These are phyloP conservation scores for Sminthurinus aureus DNA, from an alignment of 2,888 invertebrate species.

Conservation along the genomic window DNA sequence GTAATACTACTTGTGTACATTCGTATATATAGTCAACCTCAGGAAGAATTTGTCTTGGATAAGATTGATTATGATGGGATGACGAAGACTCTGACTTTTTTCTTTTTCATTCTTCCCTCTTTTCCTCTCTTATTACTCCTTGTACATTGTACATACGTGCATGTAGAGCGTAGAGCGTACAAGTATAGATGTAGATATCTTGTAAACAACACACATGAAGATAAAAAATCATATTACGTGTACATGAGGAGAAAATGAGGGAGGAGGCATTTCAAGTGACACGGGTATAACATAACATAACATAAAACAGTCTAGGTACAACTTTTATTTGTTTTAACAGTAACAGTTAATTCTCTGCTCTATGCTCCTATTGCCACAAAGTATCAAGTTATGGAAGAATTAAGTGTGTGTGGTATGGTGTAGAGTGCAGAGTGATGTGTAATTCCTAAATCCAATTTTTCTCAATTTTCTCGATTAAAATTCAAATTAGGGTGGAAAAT, in stretches of 20 bases:
- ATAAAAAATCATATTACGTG: too few relatives aligned
- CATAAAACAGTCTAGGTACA: neutral
- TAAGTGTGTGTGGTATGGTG: too few relatives aligned
- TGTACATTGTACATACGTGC: too few relatives aligned
- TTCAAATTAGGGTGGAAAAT: too few relatives aligned
- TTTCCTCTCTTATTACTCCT: neutral
- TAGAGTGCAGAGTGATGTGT: too few relatives aligned
- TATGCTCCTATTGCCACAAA: neutral
- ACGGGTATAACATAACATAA: neutral
- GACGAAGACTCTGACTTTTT: constrained; percentile 32
- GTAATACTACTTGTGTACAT: neutral
- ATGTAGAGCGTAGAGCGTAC: too few relatives aligned
- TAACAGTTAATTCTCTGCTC: neutral
- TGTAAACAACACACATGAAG: too few relatives aligned
- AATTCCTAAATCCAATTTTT: too few relatives aligned
- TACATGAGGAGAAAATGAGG: neutral
- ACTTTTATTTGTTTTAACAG: constrained; percentile 2
- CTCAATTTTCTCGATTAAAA: too few relatives aligned
- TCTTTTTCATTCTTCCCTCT: constrained; percentile 12
- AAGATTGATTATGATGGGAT: constrained; percentile 49
- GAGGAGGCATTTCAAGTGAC: constrained; percentile 15
- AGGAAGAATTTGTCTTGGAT: constrained; percentile 46
- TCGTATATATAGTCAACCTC: constrained; percentile 19
- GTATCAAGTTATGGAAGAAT: too few relatives aligned
- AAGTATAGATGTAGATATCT: too few relatives aligned